Base-by-base conservation (phyloP, 2,113 vertebrate species). In the Apaloderma vittatum region DNA sequence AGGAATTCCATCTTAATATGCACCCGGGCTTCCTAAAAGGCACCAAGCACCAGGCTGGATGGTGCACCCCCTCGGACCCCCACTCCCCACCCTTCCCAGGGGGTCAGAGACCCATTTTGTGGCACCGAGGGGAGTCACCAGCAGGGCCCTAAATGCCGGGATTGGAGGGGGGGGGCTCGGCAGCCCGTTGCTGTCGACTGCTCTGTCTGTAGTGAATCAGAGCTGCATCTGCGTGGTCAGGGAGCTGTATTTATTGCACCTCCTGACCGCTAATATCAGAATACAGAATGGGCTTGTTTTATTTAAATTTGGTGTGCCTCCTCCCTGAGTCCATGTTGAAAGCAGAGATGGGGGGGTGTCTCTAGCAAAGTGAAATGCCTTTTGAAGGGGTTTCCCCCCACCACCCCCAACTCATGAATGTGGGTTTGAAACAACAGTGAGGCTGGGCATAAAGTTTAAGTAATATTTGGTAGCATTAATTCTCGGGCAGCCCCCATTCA, bases 381-480 rank as follows among this genome's bases (percentile, higher is more conserved):
- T 79, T 86, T 72, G 75, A 72, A 86, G 19, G 24, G 26, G 32
- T 16, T 40, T n/a, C 13, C 15, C 26, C 67, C 48, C 48, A 21
- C 19, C 23, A 46, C 12, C 15, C n/a, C 18, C 5, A 11, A 0
- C 20, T 49, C n/a, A 15, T 76, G 80, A 84, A 70, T 84, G 62
- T 90, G 88, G 27, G 51, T 92, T 86, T 68, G 65, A 92, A 95
- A 91, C 72, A 93, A 52, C 62, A 93, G n/a, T 51, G 66, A 10
- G 43, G 75, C 95, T 91, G 40, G 81, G 73, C 96, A 86, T 86
- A 85, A 90, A 92, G 87, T 97, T 88, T 86, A 86, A 93, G 81
- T 93, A 65, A 96, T 96, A 94, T 89, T 93, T 88, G 81, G 90
- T 75, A 76, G 45, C 92, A 76, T 79, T 81, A 91, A 86, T 89